Evolutionary conservation across 2,888 invertebrate species (phyloP).

Genomic region (Troides oblongomaculatus): DNA sequence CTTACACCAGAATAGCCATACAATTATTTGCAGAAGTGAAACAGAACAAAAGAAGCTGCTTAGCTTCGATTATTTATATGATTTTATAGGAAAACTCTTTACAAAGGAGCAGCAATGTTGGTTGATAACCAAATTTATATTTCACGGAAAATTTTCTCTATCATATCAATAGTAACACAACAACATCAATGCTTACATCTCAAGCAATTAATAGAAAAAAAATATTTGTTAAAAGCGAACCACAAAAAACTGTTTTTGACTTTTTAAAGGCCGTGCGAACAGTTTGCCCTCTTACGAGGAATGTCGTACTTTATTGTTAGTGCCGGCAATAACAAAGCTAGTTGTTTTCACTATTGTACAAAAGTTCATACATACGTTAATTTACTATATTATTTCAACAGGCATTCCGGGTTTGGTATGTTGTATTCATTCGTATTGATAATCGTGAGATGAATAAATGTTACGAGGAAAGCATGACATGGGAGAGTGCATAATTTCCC

Average conservation of each 20-base stretch:
- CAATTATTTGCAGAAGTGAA: background rate
- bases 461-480: constrained; percentile 27
- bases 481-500: constrained; percentile 42
- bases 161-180: too few species aligned
- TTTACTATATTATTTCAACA: constrained; percentile 20
- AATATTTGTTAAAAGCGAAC: constrained; percentile 49
- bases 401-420: constrained; percentile 17
- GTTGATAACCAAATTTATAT: too few species aligned
- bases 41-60: too few species aligned
- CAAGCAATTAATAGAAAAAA: constrained; percentile 40
- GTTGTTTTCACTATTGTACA: constrained; percentile 49
- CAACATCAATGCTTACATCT: background rate
- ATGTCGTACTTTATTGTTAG: constrained; percentile 60
- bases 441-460: constrained; percentile 19
- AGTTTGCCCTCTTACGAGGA: constrained; percentile 56
- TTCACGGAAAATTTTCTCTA: too few species aligned
- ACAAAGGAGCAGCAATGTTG: too few species aligned
- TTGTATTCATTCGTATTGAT: constrained; percentile 20
- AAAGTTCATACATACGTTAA: constrained; percentile 35
- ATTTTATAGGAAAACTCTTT: too few species aligned
- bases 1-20: background rate
- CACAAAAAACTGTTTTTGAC: constrained; percentile 56
- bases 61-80: too few species aligned
- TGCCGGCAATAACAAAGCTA: constrained; percentile 45
- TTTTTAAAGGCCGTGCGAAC: constrained; percentile 50